Base-by-base conservation (phyloP, 2,113 vertebrate genomes). In the Chaetura pelagica region DNA sequence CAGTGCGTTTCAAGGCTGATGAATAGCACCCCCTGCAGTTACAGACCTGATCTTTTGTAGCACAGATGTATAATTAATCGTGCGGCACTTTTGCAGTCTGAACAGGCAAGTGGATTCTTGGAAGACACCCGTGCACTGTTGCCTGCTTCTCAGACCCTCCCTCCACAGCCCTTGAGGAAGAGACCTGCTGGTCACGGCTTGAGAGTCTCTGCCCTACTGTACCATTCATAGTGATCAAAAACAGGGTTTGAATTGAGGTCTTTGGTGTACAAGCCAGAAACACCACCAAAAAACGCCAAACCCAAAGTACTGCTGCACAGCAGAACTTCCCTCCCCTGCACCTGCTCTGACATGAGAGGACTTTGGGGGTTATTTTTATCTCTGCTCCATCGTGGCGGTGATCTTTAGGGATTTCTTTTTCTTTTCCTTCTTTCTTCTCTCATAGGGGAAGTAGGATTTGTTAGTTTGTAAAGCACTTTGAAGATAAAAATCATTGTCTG, bases 21-120 rank as follows among this genome's bases (percentile, higher is more conserved):
- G 89, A 95, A 94, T 93, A 97, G 91, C 94, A 93, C 96, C 93
- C 91, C 94, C 94, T 95, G 96, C 90, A 95, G 92, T 89, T 87
- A 91, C 1, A 91, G 81, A 82, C 76, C 90, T 81, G 87, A 92
- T 87, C 92, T 95, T 87, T 90, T 90, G 92, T 94, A 88, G 85
- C 86, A 71, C 78, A 80, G 87, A 94, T 85, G 85, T 89, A 90
- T 94, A 94, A 95, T 97, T 96, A 93, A 91, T 97, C 79, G 89
- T 94, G 94, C 58, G 46, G 94, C 90, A 79, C 82, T 87, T 91
- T 89, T 78, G 89, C 94, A 90, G 92, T 82, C 83, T 90, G 78
- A 91, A 77, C 68, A 87, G 79, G 89, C 63, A 77, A 72, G 77
- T 23, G 58, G 44, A 66, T 93, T 87, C 88, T 81, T 86, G 92